These are phyloP conservation scores for Myotis myotis DNA, from an alignment of 2,797 vertebrate species.

Conservation along the genomic window DNA sequence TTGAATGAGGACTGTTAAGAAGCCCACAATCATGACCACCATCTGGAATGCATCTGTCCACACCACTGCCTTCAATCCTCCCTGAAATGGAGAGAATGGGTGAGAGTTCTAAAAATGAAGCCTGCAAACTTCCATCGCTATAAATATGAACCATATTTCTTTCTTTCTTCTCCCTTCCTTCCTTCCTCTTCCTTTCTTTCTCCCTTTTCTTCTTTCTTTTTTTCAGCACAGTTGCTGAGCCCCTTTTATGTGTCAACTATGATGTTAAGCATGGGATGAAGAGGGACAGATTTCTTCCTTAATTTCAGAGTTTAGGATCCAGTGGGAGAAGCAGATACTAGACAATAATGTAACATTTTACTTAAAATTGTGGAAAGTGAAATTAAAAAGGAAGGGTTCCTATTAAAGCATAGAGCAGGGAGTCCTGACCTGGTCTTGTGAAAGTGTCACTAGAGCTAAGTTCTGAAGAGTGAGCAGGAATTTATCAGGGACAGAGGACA, in stretches of 20 bases:
- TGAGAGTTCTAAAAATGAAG: background rate
- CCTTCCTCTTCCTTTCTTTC: background rate
- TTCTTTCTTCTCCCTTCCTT: no score
- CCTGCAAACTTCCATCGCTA: background rate
- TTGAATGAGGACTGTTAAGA: constrained; percentile 87
- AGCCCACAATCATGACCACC: constrained; percentile 89
- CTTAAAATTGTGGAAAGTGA: background rate
- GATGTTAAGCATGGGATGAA: background rate
- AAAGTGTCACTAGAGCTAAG: background rate
- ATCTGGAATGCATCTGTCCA: constrained; percentile 94
- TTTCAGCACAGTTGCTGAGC: background rate
- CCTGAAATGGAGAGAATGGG: constrained; percentile 79
- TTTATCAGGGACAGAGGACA: background rate
- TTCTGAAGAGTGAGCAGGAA: background rate
- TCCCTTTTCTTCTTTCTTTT: background rate
- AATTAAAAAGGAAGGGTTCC: background rate
- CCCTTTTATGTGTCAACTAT: background rate
- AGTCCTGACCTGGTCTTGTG: background rate
- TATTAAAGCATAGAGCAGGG: background rate
- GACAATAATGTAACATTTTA: background rate
- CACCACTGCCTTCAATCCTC: constrained; percentile 90
- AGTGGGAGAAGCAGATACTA: background rate
- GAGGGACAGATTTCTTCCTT: background rate
- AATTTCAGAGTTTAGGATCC: background rate
- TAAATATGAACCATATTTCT: background rate